Percentiles rank a stretch among this genome's conserved stretches.
phyloP scores from a whole-genome alignment of 2,797 vertebrate genomes.

The Alfaro cultratus region DNA sequence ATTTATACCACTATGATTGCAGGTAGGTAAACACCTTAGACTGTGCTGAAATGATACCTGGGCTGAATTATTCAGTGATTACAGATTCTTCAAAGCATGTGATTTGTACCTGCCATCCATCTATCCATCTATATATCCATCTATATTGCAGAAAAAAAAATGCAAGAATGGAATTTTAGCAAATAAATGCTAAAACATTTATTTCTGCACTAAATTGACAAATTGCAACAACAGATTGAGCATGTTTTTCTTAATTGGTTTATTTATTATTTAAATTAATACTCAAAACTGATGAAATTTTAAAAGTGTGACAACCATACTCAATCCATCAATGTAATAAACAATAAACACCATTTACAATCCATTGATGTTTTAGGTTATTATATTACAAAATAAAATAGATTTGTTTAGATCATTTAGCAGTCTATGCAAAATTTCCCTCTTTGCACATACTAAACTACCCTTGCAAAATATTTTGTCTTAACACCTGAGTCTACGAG shows the following conservation, averaged over 20 bases:
- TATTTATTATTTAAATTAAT: not conserved
- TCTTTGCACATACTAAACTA: conserved; percentile 42
- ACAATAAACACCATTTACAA: not conserved
- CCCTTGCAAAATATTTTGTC: conserved; percentile 47
- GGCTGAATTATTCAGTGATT: not conserved
- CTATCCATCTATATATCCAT: not conserved
- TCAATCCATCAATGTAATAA: not conserved
- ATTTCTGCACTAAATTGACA: not conserved
- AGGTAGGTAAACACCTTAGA: not conserved
- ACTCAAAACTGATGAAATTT: not conserved
- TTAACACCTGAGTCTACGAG: conserved; percentile 32
- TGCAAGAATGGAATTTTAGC: not conserved
- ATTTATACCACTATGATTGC: not conserved
- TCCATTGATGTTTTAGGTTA: not conserved
- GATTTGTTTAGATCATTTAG: not conserved
- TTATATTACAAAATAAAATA: no score
- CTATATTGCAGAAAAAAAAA: not conserved
- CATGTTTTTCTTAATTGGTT: not conserved
- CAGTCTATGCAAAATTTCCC: conserved; percentile 8
- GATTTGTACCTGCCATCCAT: not conserved
- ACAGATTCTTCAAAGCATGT: no score
- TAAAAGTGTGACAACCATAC: not conserved
- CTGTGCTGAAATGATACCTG: not conserved
- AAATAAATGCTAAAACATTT: not conserved
- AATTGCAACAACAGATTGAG: not conserved